Percentiles rank a stretch among this genome's conserved stretches.
phyloP scores from a whole-genome alignment of 2,797 vertebrate species.

The Spondyliosoma cantharus region DNA sequence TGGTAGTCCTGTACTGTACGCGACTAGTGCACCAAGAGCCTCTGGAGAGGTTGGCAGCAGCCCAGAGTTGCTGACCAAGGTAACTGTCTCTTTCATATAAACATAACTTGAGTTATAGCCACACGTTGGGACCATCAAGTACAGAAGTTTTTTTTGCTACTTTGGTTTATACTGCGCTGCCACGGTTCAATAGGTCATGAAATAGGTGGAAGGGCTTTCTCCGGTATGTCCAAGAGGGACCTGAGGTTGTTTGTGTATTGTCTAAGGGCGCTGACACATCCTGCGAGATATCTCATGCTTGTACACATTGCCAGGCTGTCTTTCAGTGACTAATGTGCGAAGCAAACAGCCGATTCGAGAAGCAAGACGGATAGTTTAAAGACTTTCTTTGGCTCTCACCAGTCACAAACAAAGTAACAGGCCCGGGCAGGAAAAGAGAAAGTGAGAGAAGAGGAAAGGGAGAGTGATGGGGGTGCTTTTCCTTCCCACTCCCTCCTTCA shows the following conservation, averaged over 20 bases:
- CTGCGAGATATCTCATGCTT: slow-evolving; percentile 67
- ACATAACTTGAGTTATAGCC: slow-evolving; percentile 81
- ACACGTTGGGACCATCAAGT: slow-evolving; percentile 61
- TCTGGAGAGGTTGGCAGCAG: slow-evolving; percentile 67
- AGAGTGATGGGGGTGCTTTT: slow-evolving; percentile 55
- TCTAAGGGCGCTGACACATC: slow-evolving; percentile 77
- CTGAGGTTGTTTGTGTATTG: slow-evolving; percentile 76
- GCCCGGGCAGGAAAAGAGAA: slow-evolving; percentile 64
- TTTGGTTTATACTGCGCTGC: slow-evolving; percentile 49
- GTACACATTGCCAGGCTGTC: slow-evolving; percentile 56
- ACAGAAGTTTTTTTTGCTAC: slow-evolving; percentile 55
- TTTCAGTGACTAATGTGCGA: slow-evolving; percentile 61
- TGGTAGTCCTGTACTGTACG: slow-evolving; percentile 63
- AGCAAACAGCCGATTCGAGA: slow-evolving; percentile 33
- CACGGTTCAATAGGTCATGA: slow-evolving; percentile 66
- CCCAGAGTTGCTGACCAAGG: slow-evolving; percentile 76
- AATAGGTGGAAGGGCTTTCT: slow-evolving; percentile 70
- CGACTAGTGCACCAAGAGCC: slow-evolving; percentile 53
- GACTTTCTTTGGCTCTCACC: slow-evolving; percentile 52
- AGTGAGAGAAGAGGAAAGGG: slow-evolving; percentile 63
- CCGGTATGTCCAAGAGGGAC: slow-evolving; percentile 54
- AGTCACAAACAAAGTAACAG: slow-evolving; percentile 50
- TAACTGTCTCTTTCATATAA: slow-evolving; percentile 81
- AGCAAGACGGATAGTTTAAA: slow-evolving; percentile 34
- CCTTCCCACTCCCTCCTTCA: slow-evolving; percentile 31